Percentiles rank a stretch among this genome's conserved stretches.
Evolutionary conservation across 1,140 invertebrate species (phyloP).

Genomic region (Pogonomyrmex barbatus): DNA sequence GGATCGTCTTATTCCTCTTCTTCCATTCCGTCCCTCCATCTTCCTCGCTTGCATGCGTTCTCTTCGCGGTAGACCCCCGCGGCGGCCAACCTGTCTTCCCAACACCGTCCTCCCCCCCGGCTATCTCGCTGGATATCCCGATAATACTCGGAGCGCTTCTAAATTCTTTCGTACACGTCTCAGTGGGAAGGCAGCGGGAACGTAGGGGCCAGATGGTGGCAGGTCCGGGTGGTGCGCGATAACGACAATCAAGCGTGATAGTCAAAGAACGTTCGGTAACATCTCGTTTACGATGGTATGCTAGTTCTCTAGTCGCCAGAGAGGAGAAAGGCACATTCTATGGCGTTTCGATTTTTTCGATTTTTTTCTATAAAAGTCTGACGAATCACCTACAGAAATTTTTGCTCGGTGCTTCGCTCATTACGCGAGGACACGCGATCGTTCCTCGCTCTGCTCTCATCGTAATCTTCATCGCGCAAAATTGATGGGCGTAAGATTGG

Average conservation of each 20-base stretch:
- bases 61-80: slow-evolving; percentile 81
- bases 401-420: background rate
- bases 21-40: slow-evolving; percentile 41
- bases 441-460: background rate
- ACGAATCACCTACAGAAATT: slow-evolving; percentile 21
- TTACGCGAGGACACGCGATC: background rate
- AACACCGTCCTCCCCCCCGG: slow-evolving; percentile 81
- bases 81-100: slow-evolving; percentile 85
- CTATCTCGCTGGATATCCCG: slow-evolving; percentile 80
- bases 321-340: no score
- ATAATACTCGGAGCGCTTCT: slow-evolving; percentile 85
- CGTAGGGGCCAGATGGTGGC: slow-evolving; percentile 49
- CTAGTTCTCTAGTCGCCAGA: slow-evolving; percentile 33
- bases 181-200: slow-evolving; percentile 81
- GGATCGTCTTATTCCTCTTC: slow-evolving; percentile 65
- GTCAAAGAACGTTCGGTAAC: slow-evolving; percentile 36
- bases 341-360: background rate
- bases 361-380: slow-evolving; percentile 2
- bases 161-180: slow-evolving; percentile 81
- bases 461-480: slow-evolving; percentile 28
- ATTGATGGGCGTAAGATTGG: slow-evolving; percentile 48
- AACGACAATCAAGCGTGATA: slow-evolving; percentile 76
- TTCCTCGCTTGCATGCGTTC: slow-evolving; percentile 73
- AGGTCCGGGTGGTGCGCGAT: slow-evolving; percentile 66
- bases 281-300: slow-evolving; percentile 52